Conservation (phyloP, 2,797 vertebrate genomes). For the Sciurus carolinensis region DNA sequence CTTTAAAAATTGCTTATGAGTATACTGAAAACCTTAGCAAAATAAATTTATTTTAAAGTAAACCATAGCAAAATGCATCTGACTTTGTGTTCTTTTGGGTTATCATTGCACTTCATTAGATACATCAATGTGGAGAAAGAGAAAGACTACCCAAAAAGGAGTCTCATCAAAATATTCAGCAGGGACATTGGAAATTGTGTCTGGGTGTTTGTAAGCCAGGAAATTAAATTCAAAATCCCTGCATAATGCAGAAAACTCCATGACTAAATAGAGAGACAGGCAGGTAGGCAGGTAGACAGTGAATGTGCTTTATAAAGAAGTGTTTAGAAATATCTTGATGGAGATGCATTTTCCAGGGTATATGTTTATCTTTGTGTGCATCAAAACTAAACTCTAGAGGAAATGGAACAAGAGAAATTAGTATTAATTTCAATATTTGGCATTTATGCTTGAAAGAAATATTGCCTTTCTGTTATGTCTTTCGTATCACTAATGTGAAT, state of each 20-base stretch:
- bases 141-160: slow-evolving; percentile 93
- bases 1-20: no score
- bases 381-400: neutral
- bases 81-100: no score
- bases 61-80: no score
- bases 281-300: neutral
- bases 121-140: slow-evolving; percentile 96
- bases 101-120: no score
- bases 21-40: no score
- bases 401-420: neutral
- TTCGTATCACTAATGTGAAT: slow-evolving; percentile 32
- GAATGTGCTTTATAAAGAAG: neutral
- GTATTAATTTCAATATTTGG: neutral
- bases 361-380: neutral
- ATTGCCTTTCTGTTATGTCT: slow-evolving; percentile 11
- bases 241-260: neutral
- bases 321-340: neutral
- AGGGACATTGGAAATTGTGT: slow-evolving; percentile 95
- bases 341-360: neutral
- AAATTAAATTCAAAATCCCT: slow-evolving; percentile 66
- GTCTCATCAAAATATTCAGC: slow-evolving; percentile 96
- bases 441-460: neutral
- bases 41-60: no score
- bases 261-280: neutral
- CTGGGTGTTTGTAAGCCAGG: slow-evolving; percentile 89